Base-by-base conservation (phyloP, 1,140 invertebrate species). In the Euschistus heros region DNA sequence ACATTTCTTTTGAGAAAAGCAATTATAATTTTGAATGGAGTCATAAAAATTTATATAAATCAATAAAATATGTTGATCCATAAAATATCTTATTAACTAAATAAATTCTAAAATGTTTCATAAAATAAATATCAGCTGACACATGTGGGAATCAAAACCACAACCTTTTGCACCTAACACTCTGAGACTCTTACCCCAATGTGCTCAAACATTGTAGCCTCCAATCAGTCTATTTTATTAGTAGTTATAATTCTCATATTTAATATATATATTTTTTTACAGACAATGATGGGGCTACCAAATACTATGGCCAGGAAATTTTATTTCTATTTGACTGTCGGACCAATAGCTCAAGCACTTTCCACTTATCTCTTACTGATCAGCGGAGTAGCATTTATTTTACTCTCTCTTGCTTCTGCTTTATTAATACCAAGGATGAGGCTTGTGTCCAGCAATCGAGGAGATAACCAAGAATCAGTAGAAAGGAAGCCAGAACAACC, bases 211-310 rank as follows among this genome's bases (percentile, higher is more conserved):
- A n/a, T n/a, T n/a, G n/a, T n/a, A n/a, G n/a, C n/a, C n/a, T n/a
- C n/a, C n/a, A n/a, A n/a, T n/a, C n/a, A n/a, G n/a, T 4, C 18
- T 20, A 52, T 20, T 10, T 6, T 6, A 18, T 20, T 18, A 18
- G 13, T 20, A 17, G 22, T 6, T 20, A 10, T 52, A 18, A 18
- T n/a, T n/a, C n/a, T n/a, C n/a, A 20, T 52, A 17, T 5, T 18
- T 5, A 52, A 17, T 61, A 44, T 61, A 14, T 8, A 6, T 33
- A 27, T 22, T 63, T 46, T 71, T 54, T 76, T 76, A 69, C 77
- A 90, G 88, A 81, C 81, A 71, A 83, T 90, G 83, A 77, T 81
- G 65, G 74, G 78, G 8, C 75, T 91, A 3, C 84, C 88, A 1
- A 73, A 80, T 2, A 71, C 67, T 0, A 73, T 90, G 70, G 77